Percentiles rank a stretch among this genome's conserved stretches.
Evolutionary conservation across 1,140 invertebrate species (phyloP).

Genomic region (Diuraphis noxia): DNA sequence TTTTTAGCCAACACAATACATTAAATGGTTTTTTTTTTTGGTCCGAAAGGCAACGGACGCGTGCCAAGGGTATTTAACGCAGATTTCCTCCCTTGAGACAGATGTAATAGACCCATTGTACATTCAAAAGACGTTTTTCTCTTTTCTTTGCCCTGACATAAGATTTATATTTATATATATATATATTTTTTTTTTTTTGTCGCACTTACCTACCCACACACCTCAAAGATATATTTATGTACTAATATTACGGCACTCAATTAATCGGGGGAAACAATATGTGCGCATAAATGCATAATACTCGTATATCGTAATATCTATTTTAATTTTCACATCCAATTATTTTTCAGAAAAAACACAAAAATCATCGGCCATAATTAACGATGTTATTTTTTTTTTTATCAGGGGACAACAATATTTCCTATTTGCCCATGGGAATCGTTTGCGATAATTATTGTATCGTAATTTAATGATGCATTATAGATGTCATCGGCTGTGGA

Average conservation of each 20-base stretch:
- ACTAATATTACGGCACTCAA: not conserved
- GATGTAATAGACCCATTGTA: slow-evolving; percentile 35
- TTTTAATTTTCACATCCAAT: not conserved
- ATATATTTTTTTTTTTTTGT: slow-evolving; percentile 21
- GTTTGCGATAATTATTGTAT: not conserved
- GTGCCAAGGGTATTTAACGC: slow-evolving; percentile 51
- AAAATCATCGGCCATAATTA: slow-evolving; percentile 36
- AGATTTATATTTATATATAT: not conserved
- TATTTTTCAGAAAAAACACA: slow-evolving; percentile 3
- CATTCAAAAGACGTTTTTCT: slow-evolving; percentile 42
- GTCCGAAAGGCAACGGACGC: slow-evolving; percentile 52
- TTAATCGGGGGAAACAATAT: not conserved
- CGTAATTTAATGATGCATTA: slow-evolving; percentile 4
- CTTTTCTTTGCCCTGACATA: slow-evolving; percentile 18
- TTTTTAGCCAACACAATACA: slow-evolving; percentile 45
- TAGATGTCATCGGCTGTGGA: not conserved
- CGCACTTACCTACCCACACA: not conserved
- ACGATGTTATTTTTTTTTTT: not conserved
- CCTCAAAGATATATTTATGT: not conserved
- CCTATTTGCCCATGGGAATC: slow-evolving; percentile 24
- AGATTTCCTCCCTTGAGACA: slow-evolving; percentile 49
- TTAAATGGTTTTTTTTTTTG: slow-evolving; percentile 34
- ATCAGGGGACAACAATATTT: not conserved
- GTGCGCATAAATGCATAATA: not conserved
- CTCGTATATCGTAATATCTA: no score